Percentiles rank a stretch among this genome's conserved stretches.
Evolutionary conservation across 2,888 invertebrate genomes (phyloP).

Genomic region (Esperia sulphurella): DNA sequence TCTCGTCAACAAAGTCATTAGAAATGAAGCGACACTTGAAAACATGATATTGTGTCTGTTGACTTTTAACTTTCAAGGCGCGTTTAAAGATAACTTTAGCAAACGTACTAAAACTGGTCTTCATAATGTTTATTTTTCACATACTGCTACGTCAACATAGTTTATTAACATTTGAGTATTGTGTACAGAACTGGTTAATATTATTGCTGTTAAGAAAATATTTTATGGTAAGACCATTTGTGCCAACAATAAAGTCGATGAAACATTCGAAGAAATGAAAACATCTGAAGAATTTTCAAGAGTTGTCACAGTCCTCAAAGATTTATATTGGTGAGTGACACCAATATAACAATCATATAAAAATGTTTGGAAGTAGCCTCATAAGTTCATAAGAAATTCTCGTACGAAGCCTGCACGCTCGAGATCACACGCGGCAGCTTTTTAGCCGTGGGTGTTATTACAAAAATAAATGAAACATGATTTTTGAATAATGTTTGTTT

Average conservation of each 20-base stretch:
- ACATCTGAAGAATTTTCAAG: slow-evolving; percentile 22
- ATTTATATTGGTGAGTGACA: slow-evolving; percentile 13
- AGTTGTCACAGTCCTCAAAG: slow-evolving; percentile 23
- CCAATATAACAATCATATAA: slow-evolving; percentile 29
- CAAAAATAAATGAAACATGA: slow-evolving; percentile 70
- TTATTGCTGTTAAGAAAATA: slow-evolving; percentile 21
- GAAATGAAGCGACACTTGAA: slow-evolving; percentile 52
- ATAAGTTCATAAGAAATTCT: slow-evolving; percentile 45
- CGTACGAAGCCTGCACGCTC: slow-evolving; percentile 45
- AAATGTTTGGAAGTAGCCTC: slow-evolving; percentile 39
- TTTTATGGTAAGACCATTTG: slow-evolving; percentile 11
- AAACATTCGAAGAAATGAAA: slow-evolving; percentile 16
- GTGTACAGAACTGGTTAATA: slow-evolving; percentile 41
- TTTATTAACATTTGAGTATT: slow-evolving; percentile 51
- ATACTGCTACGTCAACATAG: slow-evolving; percentile 56
- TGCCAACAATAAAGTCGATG: slow-evolving; percentile 24
- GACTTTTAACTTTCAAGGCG: slow-evolving; percentile 64
- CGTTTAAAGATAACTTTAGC: slow-evolving; percentile 67
- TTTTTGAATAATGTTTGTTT: slow-evolving; percentile 73
- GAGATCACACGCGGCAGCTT: slow-evolving; percentile 56
- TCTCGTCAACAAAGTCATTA: slow-evolving; percentile 37
- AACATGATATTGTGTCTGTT: slow-evolving; percentile 60
- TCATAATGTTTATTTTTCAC: slow-evolving; percentile 65
- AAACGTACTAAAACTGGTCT: slow-evolving; percentile 58
- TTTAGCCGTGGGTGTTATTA: slow-evolving; percentile 60